Evolutionary conservation across 2,888 invertebrate genomes (phyloP).

Genomic region (Drosophila melanosoma): DNA sequence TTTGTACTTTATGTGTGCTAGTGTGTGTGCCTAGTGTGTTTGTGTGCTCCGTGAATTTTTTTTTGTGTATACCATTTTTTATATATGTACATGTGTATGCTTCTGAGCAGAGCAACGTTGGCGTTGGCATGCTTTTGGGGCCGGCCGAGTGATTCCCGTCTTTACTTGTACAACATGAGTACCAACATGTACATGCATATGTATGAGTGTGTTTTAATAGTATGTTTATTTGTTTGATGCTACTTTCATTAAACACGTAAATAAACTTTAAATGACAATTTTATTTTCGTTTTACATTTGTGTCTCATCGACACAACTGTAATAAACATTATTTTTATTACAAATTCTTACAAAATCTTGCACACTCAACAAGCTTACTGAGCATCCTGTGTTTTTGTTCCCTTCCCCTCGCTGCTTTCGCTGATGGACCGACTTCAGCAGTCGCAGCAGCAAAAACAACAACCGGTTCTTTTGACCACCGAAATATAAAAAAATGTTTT

Average conservation of each 20-base stretch:
- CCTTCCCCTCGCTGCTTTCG: constrained; percentile 6
- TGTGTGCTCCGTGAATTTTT: constrained; percentile 53
- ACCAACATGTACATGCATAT: constrained; percentile 10
- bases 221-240: constrained; percentile 21
- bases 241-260: constrained; percentile 19
- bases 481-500: constrained; percentile 58
- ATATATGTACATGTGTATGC: constrained; percentile 50
- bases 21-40: constrained; percentile 26
- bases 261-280: neutral
- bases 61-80: constrained; percentile 84
- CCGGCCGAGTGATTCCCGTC: constrained; percentile 39
- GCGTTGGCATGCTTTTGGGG: constrained; percentile 51
- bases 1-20: constrained; percentile 45
- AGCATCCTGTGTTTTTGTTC: constrained; percentile 17
- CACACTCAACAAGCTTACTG: constrained; percentile 29
- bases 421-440: constrained; percentile 54
- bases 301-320: neutral
- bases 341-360: neutral
- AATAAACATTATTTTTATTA: neutral
- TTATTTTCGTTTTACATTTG: neutral
- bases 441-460: constrained; percentile 38
- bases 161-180: constrained; percentile 32
- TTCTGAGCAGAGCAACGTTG: constrained; percentile 43
- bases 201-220: constrained; percentile 3
- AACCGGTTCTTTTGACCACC: constrained; percentile 75